Percentiles rank a stretch among this genome's conserved stretches.
These are phyloP conservation scores for Drosophila willistoni DNA, from an alignment of 1,140 invertebrate genomes.

Conservation along the genomic window DNA sequence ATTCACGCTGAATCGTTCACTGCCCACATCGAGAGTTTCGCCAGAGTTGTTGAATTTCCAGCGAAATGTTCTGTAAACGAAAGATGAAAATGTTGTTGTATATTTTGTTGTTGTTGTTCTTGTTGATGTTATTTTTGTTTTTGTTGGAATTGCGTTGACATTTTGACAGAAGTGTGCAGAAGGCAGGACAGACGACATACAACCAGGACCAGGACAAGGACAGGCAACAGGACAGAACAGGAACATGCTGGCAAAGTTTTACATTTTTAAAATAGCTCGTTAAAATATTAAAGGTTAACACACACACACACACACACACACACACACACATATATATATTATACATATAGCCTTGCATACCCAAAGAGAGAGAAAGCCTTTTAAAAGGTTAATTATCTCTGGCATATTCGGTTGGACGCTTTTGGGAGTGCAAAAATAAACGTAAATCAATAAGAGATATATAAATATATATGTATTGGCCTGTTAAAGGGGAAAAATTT, in stretches of 20 bases:
- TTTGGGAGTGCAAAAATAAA: conserved; percentile 40
- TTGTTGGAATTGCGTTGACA: conserved; percentile 62
- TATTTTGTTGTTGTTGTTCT: conserved; percentile 6
- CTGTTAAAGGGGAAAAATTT: conserved; percentile 25
- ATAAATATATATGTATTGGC: conserved; percentile 24
- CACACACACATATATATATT: background rate
- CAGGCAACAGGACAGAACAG: conserved; percentile 36
- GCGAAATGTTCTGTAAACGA: conserved; percentile 87
- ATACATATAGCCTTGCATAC: conserved; percentile 5
- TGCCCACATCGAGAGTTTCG: conserved; percentile 90
- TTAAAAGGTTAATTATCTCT: conserved; percentile 80
- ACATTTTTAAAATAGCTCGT: conserved; percentile 78
- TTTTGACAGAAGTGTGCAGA: conserved; percentile 67
- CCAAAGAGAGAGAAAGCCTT: conserved; percentile 30
- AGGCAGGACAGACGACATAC: conserved; percentile 1
- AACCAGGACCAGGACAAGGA: conserved; percentile 17
- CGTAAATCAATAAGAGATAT: conserved; percentile 59
- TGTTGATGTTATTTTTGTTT: background rate
- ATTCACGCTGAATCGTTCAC: conserved; percentile 88
- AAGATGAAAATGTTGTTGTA: conserved; percentile 13
- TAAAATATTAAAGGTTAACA: conserved; percentile 80
- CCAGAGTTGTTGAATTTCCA: conserved; percentile 96
- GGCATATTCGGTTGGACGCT: conserved; percentile 70
- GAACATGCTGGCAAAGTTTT: conserved; percentile 75
- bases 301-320: conserved; percentile 28